phyloP scores from a whole-genome alignment of 2,113 vertebrate species.

The Heteronetta atricapilla region DNA sequence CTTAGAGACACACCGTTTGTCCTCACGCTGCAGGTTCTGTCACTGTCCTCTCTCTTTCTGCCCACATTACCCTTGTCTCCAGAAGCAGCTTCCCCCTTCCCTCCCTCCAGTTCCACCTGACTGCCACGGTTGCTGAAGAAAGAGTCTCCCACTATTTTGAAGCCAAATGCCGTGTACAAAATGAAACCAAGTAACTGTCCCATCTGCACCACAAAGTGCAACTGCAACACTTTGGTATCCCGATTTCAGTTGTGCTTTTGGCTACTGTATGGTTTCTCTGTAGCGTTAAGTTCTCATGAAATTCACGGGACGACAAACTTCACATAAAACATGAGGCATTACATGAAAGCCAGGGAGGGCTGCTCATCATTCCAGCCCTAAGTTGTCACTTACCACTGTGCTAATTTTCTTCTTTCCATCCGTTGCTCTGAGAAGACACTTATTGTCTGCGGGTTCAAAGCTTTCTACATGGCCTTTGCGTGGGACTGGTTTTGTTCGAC shows the following conservation, averaged over 20 bases:
- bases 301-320: background rate
- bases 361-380: background rate
- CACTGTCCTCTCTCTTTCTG: background rate
- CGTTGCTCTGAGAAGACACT: constrained; percentile 95
- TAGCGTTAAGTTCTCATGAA: background rate
- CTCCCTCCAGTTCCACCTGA: background rate
- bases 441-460: constrained; percentile 94
- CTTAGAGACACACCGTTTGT: background rate
- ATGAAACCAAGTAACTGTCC: background rate
- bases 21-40: background rate
- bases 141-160: background rate
- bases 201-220: background rate
- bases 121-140: background rate
- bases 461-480: constrained; percentile 88
- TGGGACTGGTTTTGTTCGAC: constrained; percentile 92
- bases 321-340: background rate
- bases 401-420: constrained; percentile 98
- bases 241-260: background rate
- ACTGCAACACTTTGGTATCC: background rate
- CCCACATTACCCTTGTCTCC: background rate
- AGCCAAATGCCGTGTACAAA: background rate
- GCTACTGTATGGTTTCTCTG: background rate
- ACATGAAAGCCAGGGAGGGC: background rate
- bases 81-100: background rate
- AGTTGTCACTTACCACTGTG: constrained; percentile 87